These are phyloP conservation scores for Metridium senile DNA, from an alignment of 92 coral and sea anemone genomes.

Conservation along the genomic window DNA sequence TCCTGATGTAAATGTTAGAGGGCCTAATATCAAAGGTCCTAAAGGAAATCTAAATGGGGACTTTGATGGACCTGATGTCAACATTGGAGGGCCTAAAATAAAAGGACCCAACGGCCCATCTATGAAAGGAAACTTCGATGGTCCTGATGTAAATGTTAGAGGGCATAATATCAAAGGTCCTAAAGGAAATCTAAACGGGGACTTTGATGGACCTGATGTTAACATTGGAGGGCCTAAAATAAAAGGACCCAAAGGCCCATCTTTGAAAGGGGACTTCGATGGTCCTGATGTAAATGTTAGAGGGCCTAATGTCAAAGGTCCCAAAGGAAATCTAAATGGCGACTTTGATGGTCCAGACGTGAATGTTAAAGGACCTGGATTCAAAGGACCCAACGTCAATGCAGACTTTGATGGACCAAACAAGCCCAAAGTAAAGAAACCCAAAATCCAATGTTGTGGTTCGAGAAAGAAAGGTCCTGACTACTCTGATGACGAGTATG, in stretches of 20 bases:
- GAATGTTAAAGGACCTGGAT: background rate
- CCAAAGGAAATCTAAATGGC: conserved; percentile 9
- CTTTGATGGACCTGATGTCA: conserved; percentile 20
- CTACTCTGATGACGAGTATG: no score
- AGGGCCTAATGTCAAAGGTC: conserved; percentile 27
- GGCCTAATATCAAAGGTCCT: conserved; percentile 23
- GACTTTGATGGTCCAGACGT: conserved; percentile 18
- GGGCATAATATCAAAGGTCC: conserved; percentile 25
- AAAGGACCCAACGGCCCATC: background rate
- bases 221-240: background rate
- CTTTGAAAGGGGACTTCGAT: background rate
- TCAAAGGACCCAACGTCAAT: background rate
- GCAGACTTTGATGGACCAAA: conserved; percentile 16
- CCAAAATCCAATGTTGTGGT: no score
- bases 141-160: conserved; percentile 21
- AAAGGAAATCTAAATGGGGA: conserved; percentile 10
- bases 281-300: conserved; percentile 20
- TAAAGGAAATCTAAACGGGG: conserved; percentile 8
- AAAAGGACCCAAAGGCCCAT: background rate
- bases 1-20: conserved; percentile 22
- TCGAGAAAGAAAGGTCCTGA: no score
- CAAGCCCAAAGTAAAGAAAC: no score
- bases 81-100: background rate
- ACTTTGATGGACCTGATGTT: conserved; percentile 18
- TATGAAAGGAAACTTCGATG: background rate